Percentiles rank a stretch among this genome's conserved stretches.
Evolutionary conservation across 1,140 invertebrate genomes (phyloP).

Genomic region (Chymomyza costata): DNA sequence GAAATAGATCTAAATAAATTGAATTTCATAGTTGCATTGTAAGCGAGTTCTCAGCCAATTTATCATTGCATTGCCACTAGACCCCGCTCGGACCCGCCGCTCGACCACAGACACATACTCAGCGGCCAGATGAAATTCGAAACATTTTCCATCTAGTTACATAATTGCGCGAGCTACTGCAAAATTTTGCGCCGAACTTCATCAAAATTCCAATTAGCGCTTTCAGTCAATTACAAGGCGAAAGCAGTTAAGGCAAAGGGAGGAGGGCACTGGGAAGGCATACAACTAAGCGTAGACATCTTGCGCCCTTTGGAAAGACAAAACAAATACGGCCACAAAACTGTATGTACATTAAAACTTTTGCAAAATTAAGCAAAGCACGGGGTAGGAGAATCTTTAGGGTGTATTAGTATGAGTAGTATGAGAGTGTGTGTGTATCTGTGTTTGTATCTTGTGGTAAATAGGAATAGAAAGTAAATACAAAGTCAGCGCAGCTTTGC

Average conservation of each 20-base stretch:
- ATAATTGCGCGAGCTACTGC: conserved; percentile 62
- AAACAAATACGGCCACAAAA: conserved; percentile 56
- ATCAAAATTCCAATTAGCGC: conserved; percentile 71
- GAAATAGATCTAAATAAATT: no score
- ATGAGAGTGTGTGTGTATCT: conserved; percentile 4
- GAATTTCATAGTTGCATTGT: no score
- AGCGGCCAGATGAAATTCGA: conserved; percentile 65
- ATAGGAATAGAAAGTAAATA: conserved; percentile 33
- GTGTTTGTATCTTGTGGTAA: conserved; percentile 14
- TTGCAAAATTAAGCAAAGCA: conserved; percentile 48
- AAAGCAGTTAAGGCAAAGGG: conserved; percentile 3
- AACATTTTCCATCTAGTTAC: conserved; percentile 66
- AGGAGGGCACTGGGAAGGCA: conserved; percentile 36
- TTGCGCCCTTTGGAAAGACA: conserved; percentile 29
- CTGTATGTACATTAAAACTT: conserved; percentile 65
- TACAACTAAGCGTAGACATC: conserved; percentile 21
- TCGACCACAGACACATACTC: conserved; percentile 11
- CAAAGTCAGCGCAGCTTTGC: conserved; percentile 19
- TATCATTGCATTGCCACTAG: no score
- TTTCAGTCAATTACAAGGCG: conserved; percentile 70
- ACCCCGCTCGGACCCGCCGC: neutral
- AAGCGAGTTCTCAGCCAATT: no score
- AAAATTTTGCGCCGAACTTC: conserved; percentile 65
- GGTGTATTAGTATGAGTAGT: neutral
- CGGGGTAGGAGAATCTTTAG: conserved; percentile 29